Percentiles rank a stretch among this genome's conserved stretches.
phyloP scores from a whole-genome alignment of 2,797 vertebrate species.

The Sorex maritimensis region DNA sequence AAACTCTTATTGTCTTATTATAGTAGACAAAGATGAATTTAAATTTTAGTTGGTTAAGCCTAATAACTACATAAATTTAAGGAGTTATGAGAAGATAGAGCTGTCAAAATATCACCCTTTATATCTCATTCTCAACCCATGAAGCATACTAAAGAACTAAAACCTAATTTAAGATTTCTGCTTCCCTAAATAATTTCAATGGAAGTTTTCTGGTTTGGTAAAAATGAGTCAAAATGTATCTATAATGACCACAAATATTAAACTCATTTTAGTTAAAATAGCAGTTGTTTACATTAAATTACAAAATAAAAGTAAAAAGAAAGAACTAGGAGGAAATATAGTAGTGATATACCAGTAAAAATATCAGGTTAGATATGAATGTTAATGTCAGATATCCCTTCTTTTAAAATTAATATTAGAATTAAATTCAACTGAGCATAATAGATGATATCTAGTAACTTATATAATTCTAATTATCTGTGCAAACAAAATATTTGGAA shows the following conservation, averaged over 20 bases:
- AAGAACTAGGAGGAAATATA: neutral
- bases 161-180: neutral
- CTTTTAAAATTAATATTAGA: too few relatives aligned
- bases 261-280: neutral
- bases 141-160: neutral
- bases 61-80: neutral
- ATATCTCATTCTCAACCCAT: neutral
- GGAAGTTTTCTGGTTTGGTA: neutral
- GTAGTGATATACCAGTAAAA: neutral
- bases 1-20: neutral
- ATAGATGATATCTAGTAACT: neutral
- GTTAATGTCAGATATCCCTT: neutral
- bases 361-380: neutral
- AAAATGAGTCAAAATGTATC: neutral
- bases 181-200: neutral
- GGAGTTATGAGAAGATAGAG: neutral
- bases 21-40: neutral
- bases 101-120: neutral
- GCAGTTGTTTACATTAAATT: neutral
- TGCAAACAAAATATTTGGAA: neutral
- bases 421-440: neutral
- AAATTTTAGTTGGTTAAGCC: neutral
- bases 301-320: neutral
- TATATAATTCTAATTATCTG: neutral
- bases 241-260: neutral